These are phyloP conservation scores for Nestor notabilis DNA, from an alignment of 2,113 vertebrate genomes.

Conservation along the genomic window DNA sequence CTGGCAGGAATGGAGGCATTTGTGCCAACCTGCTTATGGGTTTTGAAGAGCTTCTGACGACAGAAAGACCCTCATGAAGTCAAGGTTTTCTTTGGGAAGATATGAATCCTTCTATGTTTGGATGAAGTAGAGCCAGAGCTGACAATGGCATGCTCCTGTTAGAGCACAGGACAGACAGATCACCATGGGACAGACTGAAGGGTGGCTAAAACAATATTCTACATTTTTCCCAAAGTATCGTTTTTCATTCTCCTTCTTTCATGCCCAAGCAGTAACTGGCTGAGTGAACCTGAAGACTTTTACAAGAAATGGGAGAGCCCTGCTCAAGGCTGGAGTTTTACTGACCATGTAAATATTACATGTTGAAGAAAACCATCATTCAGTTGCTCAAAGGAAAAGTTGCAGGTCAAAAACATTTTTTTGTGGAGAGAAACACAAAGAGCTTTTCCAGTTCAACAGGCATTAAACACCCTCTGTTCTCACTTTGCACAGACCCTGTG, in stretches of 20 bases:
- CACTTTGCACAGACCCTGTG: background rate
- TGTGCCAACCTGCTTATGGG: background rate
- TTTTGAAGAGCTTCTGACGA: background rate
- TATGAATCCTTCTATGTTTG: fast-evolving
- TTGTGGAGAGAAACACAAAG: fast-evolving
- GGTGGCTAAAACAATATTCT: background rate
- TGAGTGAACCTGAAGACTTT: background rate
- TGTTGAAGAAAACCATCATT: background rate
- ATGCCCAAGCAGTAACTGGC: background rate
- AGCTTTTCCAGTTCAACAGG: fast-evolving
- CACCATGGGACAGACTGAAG: background rate
- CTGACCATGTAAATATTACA: fast-evolving
- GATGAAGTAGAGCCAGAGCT: fast-evolving
- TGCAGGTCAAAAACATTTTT: background rate
- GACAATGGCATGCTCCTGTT: background rate
- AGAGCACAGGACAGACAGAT: background rate
- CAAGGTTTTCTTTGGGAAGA: too few species aligned
- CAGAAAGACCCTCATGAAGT: fast-evolving
- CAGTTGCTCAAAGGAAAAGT: background rate
- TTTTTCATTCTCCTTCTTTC: background rate
- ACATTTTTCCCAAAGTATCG: background rate
- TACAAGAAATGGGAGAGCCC: background rate
- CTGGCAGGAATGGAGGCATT: background rate
- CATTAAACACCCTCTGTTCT: background rate
- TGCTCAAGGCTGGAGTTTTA: background rate